phyloP scores from a whole-genome alignment of 2,113 vertebrate species.

The Carlito syrichta region DNA sequence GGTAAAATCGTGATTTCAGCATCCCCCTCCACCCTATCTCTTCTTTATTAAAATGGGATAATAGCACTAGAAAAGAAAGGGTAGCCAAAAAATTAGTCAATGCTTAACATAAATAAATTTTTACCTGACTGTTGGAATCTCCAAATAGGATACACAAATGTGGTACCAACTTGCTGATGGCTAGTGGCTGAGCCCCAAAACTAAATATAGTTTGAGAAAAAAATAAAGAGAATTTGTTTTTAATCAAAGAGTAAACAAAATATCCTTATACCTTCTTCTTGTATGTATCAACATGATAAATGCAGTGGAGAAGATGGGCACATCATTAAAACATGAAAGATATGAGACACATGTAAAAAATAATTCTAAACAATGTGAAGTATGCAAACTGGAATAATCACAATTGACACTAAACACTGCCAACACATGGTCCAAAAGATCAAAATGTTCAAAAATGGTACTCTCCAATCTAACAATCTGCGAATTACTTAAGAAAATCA shows the following conservation, averaged over 20 bases:
- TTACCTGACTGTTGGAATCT: conserved; percentile 96
- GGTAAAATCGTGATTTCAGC: not conserved
- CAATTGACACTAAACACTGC: conserved; percentile 27
- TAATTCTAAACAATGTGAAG: conserved; percentile 32
- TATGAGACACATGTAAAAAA: conserved; percentile 43
- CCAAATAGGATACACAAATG: conserved; percentile 91
- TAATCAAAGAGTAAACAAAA: conserved; percentile 39
- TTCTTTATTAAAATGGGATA: not conserved
- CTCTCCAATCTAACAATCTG: not conserved
- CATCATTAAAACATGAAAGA: conserved; percentile 39
- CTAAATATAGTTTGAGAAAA: conserved; percentile 74
- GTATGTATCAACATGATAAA: conserved; percentile 28
- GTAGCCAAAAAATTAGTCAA: not conserved
- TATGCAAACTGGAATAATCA: conserved; percentile 4
- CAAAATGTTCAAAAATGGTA: conserved; percentile 49
- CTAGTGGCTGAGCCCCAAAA: conserved; percentile 88
- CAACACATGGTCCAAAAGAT: conserved; percentile 18
- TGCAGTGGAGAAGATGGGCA: not conserved
- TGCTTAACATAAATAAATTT: conserved; percentile 45
- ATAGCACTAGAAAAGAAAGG: not conserved
- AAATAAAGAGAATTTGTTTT: conserved; percentile 48
- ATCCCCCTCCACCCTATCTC: not conserved
- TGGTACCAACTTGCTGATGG: conserved; percentile 94
- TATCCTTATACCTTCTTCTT: not conserved
- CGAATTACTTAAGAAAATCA: conserved; percentile 23